Conservation (phyloP, 2,113 vertebrate species). For the Pantherophis guttatus region DNA sequence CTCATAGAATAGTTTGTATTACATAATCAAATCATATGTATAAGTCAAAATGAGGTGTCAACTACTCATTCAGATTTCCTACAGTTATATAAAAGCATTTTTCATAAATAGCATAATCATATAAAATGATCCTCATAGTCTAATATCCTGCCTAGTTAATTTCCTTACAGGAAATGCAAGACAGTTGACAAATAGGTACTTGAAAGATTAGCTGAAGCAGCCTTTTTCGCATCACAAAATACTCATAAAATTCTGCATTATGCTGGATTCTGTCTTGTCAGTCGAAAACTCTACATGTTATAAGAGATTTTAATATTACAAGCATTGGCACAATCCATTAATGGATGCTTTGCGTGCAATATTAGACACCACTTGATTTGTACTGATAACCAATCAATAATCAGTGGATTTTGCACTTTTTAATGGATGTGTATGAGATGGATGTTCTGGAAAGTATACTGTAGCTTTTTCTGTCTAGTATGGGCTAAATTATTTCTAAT, state of each 20-base stretch:
- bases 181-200: background rate
- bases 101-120: background rate
- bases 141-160: background rate
- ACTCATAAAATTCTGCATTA: background rate
- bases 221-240: background rate
- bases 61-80: background rate
- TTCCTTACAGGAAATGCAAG: background rate
- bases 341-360: background rate
- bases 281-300: background rate
- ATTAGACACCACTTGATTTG: background rate
- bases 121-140: background rate
- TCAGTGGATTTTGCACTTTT: background rate
- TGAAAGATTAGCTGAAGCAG: background rate
- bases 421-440: background rate
- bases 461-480: background rate
- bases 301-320: background rate
- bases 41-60: background rate
- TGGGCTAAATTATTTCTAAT: background rate
- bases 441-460: background rate
- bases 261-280: background rate
- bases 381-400: background rate
- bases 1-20: conserved; percentile 1
- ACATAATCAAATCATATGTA: background rate
- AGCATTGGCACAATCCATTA: background rate
- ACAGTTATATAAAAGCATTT: background rate